Evolutionary conservation across 2,888 invertebrate genomes (phyloP).

Genomic region (Taphrorychus bicolor): DNA sequence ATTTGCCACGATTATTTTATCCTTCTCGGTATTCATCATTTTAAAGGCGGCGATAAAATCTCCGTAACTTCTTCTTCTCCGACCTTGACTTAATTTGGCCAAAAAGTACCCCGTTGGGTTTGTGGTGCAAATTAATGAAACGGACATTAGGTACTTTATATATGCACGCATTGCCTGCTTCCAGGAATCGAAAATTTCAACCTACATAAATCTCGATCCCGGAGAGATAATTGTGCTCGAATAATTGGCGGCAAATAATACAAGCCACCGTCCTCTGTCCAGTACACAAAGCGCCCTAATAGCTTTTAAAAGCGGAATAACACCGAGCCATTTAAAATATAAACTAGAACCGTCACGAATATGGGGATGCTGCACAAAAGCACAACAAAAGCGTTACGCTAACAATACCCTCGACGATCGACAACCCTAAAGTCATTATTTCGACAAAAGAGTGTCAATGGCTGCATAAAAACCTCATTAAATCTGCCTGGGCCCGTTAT

Average conservation of each 20-base stretch:
- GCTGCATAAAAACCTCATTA: constrained; percentile 62
- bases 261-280: constrained; percentile 7
- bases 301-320: constrained; percentile 22
- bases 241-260: constrained; percentile 28
- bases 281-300: constrained; percentile 20
- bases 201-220: constrained; percentile 17
- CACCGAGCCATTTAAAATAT: constrained; percentile 21
- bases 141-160: background rate
- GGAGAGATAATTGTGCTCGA: constrained; percentile 13
- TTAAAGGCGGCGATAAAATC: background rate
- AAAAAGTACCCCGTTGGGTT: background rate
- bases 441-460: constrained; percentile 61
- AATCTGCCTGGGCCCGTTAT: constrained; percentile 46
- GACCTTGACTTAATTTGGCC: background rate
- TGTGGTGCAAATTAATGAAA: background rate
- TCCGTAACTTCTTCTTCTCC: too few relatives aligned
- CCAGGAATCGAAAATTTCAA: constrained; percentile 7
- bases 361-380: constrained; percentile 34
- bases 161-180: background rate
- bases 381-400: constrained; percentile 36
- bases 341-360: constrained; percentile 24
- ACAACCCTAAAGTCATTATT: constrained; percentile 61
- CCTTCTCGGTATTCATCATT: constrained; percentile 27
- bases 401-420: constrained; percentile 58
- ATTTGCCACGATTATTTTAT: constrained; percentile 35